Base-by-base conservation (phyloP, 2,888 invertebrate genomes). In the Beris chalybata region DNA sequence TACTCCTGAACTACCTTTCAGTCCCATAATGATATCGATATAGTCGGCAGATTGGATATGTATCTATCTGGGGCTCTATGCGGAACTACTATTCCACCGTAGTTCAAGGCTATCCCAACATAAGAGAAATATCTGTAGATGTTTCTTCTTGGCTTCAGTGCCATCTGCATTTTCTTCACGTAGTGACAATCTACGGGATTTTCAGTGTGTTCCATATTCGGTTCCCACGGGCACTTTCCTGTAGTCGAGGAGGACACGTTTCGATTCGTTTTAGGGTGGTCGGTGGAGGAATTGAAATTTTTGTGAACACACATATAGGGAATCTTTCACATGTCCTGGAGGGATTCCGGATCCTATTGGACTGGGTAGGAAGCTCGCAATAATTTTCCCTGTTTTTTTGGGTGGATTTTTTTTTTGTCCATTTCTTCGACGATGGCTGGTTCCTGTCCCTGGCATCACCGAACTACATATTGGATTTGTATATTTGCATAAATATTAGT, bases 401-500 rank as follows among this genome's bases (percentile, higher is more conserved):
- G 22, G 3, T 3, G 22, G 22, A 38, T 9, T 38, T 38, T 38
- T n/a, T 38, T 38, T 38, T 38, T 3, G 22, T 3, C 22, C 22
- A 3, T 22, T 22, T 22, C 22, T 22, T 38, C 38, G 7, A 38
- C 38, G 38, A 5, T 38, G 38, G 9, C 5, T 38, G 22, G 22
- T 22, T 22, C 22, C 22, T 22, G 22, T 22, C 22, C 9, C 38
- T 38, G 9, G 38, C 38, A 7, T 38, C 9, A 38, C 38, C 38
- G 31, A 11, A 48, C 31, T 30, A 31, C 30, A 48, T 30, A 59
- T 59, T 59, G 47, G 48, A 6, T 59, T 59, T 48, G 48, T 30
- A 22, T 22, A 59, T 59, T 59, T 59, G 58, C 58, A 59, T 59
- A 59, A 59, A 59, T 59, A 59, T 59, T 59, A 59, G 58, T 48